Evolutionary conservation across 2,113 vertebrate species (phyloP), one percentile per base, ranked within the genome.

Genomic region (Equus przewalskii): DNA sequence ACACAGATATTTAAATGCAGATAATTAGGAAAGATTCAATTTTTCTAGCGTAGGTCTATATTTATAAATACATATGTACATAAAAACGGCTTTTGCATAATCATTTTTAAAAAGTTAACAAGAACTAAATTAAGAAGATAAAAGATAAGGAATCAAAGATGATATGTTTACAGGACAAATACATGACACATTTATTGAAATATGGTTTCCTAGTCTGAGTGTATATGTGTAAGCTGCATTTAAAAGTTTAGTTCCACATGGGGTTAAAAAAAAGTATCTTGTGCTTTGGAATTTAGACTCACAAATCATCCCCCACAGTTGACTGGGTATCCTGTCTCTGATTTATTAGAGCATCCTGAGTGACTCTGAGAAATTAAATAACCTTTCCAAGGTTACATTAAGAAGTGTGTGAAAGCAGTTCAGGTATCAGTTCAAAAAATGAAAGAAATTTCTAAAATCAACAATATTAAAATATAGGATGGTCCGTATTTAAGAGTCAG

Each of bases 21-120:
- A 97, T 96, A 98, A 98, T 98, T 96, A 89, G 64, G 91, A 94
- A 93, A 97, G 44, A 98, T 89, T 70, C 0, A 69, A 67, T n/a
- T 56, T 85, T 85, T 95, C 89, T 69, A 90, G 83, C 88, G 36
- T 46, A 97, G 90, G 95, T 95, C 82, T 79, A 87, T 97, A 60
- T 95, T 93, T 87, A 69, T 73, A 72, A 80, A 64, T 58, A 24
- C 2, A 60, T 86, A 79, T 82, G 13, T 51, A 82, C 41, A 91
- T 8, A 89, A 82, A 93, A 89, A 58, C 5, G 41, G 18, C 4
- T 83, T 96, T 96, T 78, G 36, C 11, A 88, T 44, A 93, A 79
- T 85, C 21, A 49, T 90, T 91, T 96, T 81, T 64, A 64, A 89
- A 65, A 28, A n/a, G 69, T 70, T 80, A 73, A 49, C 44, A 24